phyloP scores from a whole-genome alignment of 2,113 vertebrate genomes.

The Penelope pileata region DNA sequence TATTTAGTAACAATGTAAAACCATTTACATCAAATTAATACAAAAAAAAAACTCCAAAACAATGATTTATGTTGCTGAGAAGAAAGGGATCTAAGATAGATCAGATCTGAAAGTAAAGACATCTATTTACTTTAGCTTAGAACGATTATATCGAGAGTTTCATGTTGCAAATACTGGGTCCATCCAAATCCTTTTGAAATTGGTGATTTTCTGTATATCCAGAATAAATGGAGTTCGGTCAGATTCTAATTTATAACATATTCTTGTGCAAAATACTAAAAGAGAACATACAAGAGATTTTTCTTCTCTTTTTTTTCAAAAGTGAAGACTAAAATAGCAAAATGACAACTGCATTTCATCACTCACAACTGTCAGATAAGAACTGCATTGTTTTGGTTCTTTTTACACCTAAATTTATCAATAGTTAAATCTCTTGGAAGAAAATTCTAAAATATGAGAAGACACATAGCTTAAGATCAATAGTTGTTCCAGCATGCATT shows the following conservation, averaged over 20 bases:
- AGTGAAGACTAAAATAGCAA: background rate
- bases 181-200: background rate
- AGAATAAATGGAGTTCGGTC: background rate
- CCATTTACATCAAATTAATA: background rate
- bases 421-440: background rate
- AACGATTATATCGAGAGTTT: background rate
- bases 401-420: background rate
- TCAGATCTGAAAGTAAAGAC: background rate
- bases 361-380: background rate
- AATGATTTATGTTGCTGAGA: background rate
- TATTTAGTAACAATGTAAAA: background rate
- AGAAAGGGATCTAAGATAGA: background rate
- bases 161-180: background rate
- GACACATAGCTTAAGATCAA: background rate
- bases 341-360: background rate
- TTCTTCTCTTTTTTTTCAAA: background rate
- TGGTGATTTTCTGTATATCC: background rate
- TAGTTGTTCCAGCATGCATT: background rate
- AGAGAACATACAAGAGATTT: background rate
- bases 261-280: background rate
- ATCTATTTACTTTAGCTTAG: background rate
- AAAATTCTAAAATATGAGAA: background rate
- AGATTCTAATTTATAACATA: background rate
- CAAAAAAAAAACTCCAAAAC: background rate
- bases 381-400: background rate